Conservation (phyloP, 2,888 invertebrate species). For the Hirtodrosophila cameraria region DNA sequence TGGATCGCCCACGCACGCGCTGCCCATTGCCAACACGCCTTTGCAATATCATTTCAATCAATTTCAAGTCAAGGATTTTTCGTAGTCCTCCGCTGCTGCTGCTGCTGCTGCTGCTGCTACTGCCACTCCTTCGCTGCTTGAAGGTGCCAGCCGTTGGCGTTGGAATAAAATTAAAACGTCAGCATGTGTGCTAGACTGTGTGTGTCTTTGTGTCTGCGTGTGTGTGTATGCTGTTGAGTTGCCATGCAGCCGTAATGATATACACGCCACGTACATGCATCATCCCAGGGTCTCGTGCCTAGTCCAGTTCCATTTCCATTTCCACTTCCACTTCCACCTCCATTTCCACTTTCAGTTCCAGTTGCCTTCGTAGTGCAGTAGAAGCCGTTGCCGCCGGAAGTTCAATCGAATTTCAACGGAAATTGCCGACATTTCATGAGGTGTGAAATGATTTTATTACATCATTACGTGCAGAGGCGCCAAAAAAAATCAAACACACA, state of each 20-base stretch:
- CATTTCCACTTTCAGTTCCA: too few species aligned
- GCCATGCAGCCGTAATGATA: slow-evolving; percentile 66
- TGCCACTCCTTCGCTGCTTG: not conserved
- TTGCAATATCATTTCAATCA: slow-evolving; percentile 79
- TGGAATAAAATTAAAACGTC: slow-evolving; percentile 80
- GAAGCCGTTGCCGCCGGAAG: slow-evolving; percentile 62
- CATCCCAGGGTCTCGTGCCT: slow-evolving; percentile 65
- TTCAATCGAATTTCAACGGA: slow-evolving; percentile 80
- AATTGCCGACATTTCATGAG: slow-evolving; percentile 83
- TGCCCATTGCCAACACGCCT: slow-evolving; percentile 70
- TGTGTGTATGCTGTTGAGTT: slow-evolving; percentile 29
- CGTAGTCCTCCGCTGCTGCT: slow-evolving; percentile 9
- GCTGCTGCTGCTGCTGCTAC: too few species aligned
- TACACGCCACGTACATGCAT: slow-evolving; percentile 78
- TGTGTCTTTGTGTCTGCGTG: slow-evolving; percentile 16
- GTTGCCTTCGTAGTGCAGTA: slow-evolving; percentile 20
- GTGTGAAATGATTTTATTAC: slow-evolving; percentile 83
- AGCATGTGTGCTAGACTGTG: slow-evolving; percentile 46
- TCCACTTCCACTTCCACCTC: not conserved
- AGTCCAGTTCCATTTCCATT: slow-evolving; percentile 44
- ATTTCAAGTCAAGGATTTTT: slow-evolving; percentile 72
- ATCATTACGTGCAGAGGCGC: slow-evolving; percentile 78
- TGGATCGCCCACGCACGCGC: slow-evolving; percentile 52
- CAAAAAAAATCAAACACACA: slow-evolving; percentile 31
- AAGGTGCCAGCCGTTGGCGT: slow-evolving; percentile 22